Base-by-base conservation (phyloP, 2,113 vertebrate species). In the Ceyx margarethae region DNA sequence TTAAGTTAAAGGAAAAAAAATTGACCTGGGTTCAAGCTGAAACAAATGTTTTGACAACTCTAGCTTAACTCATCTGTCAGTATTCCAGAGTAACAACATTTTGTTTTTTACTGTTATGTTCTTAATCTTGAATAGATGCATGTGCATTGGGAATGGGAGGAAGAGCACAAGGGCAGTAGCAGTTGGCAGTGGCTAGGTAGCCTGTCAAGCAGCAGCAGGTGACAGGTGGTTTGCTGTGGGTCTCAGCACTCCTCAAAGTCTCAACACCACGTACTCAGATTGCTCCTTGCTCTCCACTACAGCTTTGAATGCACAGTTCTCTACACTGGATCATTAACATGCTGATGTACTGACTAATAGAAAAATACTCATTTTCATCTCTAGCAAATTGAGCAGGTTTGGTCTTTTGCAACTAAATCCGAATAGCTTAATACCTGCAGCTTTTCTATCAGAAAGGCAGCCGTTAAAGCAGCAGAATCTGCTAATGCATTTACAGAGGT, bases 31-130 rank as follows among this genome's bases (percentile, higher is more conserved):
- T 92, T 93, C 78, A 93, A 81, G 40, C 50, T 73, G 72, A 91
- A 94, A 89, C 45, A 87, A 91, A 91, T 87, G 69, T 75, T 90
- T 80, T 95, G 93, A 79, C 92, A 89, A 54, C 25, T 91, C 35
- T 20, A 68, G 77, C 91, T 94, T 86, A 89, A 79, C 50, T 94
- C 69, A 89, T 54, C 50, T 93, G 80, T 93, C 77, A 87, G 57
- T 33, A 86, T 72, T 45, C 58, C 58, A 3, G 4, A 84, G 15
- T 37, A 37, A 37, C 37, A 10, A 37, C 37, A 37, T 8, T 10
- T 7, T 9, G 11, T 8, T 1, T 77, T 82, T 60, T 16, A 42
- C 26, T n/a, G 3, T 40, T 88, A 5, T 37, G 5, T 75, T 84
- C 28, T 78, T 90, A 75, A 33, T 90, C 73, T 86, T 83, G 15